A percentile compares a stretch with the other conserved stretches of the same genome.
Conservation (phyloP, 2,888 invertebrate genomes). For the Andrena hattorfiana region DNA sequence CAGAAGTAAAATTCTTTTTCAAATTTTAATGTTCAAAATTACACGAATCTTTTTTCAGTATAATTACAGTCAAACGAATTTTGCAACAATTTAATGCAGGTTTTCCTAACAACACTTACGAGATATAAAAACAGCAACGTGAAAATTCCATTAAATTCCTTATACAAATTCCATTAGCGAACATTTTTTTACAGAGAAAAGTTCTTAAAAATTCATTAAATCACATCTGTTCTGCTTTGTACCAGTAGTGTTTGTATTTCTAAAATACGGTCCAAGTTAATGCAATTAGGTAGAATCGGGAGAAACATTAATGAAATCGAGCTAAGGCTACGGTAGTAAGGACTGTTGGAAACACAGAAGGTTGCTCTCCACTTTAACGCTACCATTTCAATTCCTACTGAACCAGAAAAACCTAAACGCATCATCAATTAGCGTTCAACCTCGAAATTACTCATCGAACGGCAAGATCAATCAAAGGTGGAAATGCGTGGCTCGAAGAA, state of each 20-base stretch:
- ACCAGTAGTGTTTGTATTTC: slow-evolving; percentile 39
- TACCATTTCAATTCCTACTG: slow-evolving; percentile 63
- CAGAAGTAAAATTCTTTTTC: slow-evolving; percentile 9
- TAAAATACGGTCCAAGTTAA: slow-evolving; percentile 31
- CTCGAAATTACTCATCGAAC: slow-evolving; percentile 44
- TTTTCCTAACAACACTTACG: slow-evolving; percentile 38
- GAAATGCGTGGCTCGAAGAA: slow-evolving; percentile 60
- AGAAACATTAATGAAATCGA: slow-evolving; percentile 39
- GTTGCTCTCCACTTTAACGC: slow-evolving; percentile 24
- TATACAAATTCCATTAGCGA: slow-evolving; percentile 59
- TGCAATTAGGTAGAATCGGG: slow-evolving; percentile 30
- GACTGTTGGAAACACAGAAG: slow-evolving; percentile 39
- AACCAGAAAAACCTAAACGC: slow-evolving; percentile 58
- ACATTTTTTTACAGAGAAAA: slow-evolving; percentile 40
- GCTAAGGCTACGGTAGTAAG: slow-evolving; percentile 27
- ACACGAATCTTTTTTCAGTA: slow-evolving; percentile 1
- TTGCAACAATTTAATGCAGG: slow-evolving; percentile 38
- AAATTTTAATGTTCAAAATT: slow-evolving; percentile 1
- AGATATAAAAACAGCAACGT: slow-evolving; percentile 49
- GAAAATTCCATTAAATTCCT: slow-evolving; percentile 55
- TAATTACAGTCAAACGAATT: slow-evolving; percentile 26
- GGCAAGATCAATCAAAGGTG: slow-evolving; percentile 37
- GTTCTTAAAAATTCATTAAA: slow-evolving; percentile 50
- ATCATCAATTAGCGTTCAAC: slow-evolving; percentile 57
- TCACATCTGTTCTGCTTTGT: slow-evolving; percentile 56